These are phyloP conservation scores for Diadegma fenestrale DNA, from an alignment of 2,888 invertebrate genomes.

Conservation along the genomic window DNA sequence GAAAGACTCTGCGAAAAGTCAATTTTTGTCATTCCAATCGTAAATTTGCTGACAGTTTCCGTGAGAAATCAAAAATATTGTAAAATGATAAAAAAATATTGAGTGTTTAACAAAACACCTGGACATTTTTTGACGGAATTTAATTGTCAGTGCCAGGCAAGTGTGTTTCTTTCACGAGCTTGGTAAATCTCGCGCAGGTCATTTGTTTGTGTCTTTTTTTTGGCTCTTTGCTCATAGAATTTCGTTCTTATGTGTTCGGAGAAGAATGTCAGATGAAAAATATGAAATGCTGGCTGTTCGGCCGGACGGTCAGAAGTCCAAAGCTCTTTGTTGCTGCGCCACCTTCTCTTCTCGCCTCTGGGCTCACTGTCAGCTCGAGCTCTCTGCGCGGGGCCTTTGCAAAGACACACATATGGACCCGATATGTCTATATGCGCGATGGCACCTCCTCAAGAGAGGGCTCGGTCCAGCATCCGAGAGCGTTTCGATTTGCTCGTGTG, in stretches of 20 bases:
- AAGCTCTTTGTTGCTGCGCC: constrained; percentile 83
- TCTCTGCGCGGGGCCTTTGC: constrained; percentile 46
- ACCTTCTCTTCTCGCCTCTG: constrained; percentile 83
- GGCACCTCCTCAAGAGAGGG: constrained; percentile 42
- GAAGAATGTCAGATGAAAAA: constrained; percentile 44
- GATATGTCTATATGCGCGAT: constrained; percentile 3
- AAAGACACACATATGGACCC: not conserved
- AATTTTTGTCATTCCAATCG: no score
- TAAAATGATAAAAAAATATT: no score
- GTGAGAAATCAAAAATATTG: no score
- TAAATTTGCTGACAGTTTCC: no score
- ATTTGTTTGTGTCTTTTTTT: not conserved
- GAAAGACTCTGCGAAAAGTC: no score
- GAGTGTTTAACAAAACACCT: no score
- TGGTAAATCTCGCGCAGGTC: not conserved
- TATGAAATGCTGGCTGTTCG: constrained; percentile 66
- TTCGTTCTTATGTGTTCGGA: constrained; percentile 16
- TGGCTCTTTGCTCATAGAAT: not conserved
- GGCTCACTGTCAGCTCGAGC: constrained; percentile 77
- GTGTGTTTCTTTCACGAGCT: not conserved
- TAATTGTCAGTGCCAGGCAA: no score
- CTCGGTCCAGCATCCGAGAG: constrained; percentile 74
- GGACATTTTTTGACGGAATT: no score
- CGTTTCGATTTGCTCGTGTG: constrained; percentile 80
- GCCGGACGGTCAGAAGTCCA: constrained; percentile 81